Percentiles rank a stretch among this genome's conserved stretches.
Evolutionary conservation across 2,797 vertebrate species (phyloP).

Genomic region (Synaphobranchus kaupii): DNA sequence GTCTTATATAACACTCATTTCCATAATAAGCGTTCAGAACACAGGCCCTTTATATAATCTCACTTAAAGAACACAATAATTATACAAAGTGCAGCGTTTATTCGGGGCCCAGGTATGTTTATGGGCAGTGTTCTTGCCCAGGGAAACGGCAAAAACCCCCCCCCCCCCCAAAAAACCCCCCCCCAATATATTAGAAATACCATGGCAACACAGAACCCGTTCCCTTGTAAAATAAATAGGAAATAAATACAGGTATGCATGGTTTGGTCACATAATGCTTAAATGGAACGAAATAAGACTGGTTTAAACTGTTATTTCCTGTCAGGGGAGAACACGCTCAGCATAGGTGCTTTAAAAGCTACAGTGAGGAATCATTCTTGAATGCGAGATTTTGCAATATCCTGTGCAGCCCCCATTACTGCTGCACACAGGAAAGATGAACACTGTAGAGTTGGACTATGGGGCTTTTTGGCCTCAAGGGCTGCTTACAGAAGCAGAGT

Average conservation of each 20-base stretch:
- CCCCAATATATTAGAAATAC: slow-evolving; percentile 13
- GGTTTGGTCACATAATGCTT: slow-evolving; percentile 21
- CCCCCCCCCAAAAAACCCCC: too few species aligned
- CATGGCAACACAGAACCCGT: not conserved
- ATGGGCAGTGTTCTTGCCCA: slow-evolving; percentile 23
- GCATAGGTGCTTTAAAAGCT: slow-evolving; percentile 21
- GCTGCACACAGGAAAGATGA: slow-evolving; percentile 21
- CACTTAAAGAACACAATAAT: slow-evolving; percentile 52
- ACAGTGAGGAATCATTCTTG: not conserved
- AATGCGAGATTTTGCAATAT: slow-evolving; percentile 32
- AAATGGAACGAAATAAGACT: slow-evolving; percentile 28
- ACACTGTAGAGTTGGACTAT: slow-evolving; percentile 31
- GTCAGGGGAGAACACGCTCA: not conserved
- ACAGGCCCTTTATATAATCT: slow-evolving; percentile 46
- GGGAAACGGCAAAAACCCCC: slow-evolving; percentile 32
- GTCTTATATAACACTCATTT: slow-evolving; percentile 56
- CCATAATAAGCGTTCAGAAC: slow-evolving; percentile 48
- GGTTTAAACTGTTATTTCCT: slow-evolving; percentile 29
- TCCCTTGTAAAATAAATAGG: slow-evolving; percentile 26
- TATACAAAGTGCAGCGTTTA: slow-evolving; percentile 49
- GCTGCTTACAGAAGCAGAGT: slow-evolving; percentile 14
- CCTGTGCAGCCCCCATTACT: slow-evolving; percentile 30
- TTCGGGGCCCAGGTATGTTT: slow-evolving; percentile 34
- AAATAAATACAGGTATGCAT: slow-evolving; percentile 26
- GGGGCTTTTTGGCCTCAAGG: slow-evolving; percentile 27